phyloP scores from a whole-genome alignment of 2,888 invertebrate species.

The Stictocephala bisonia region DNA sequence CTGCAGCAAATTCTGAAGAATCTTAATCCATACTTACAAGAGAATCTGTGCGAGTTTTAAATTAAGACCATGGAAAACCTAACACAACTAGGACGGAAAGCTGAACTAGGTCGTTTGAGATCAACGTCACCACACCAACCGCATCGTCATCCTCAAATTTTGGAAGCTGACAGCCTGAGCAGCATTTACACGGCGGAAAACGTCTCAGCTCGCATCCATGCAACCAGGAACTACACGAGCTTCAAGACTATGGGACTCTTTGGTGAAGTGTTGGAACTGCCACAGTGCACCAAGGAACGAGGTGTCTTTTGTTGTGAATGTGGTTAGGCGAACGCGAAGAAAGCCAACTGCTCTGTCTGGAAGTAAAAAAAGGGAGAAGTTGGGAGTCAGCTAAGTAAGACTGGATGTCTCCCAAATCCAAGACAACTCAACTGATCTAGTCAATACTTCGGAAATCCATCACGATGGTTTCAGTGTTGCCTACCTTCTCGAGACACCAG shows the following conservation, averaged over 20 bases:
- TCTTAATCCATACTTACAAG: too few relatives aligned
- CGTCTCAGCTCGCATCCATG: neutral
- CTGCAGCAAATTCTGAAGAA: neutral
- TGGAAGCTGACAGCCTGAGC: neutral
- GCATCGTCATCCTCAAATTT: neutral
- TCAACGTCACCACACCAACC: neutral
- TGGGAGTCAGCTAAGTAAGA: neutral
- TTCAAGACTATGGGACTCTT: neutral
- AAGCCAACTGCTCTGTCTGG: neutral
- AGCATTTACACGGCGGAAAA: neutral
- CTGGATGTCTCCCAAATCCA: neutral
- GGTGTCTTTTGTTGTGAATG: neutral
- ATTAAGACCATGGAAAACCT: neutral
- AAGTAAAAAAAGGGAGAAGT: neutral
- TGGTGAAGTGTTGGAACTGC: neutral
- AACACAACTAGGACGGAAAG: neutral
- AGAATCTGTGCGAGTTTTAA: neutral
- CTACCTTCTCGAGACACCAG: neutral
- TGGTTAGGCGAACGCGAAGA: neutral
- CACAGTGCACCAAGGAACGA: neutral
- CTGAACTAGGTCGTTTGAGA: neutral
- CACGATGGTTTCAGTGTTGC: neutral
- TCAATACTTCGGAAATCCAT: neutral
- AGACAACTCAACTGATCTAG: neutral
- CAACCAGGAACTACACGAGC: neutral